phyloP scores from a whole-genome alignment of 2,113 vertebrate genomes.

The Alexandromys fortis region DNA sequence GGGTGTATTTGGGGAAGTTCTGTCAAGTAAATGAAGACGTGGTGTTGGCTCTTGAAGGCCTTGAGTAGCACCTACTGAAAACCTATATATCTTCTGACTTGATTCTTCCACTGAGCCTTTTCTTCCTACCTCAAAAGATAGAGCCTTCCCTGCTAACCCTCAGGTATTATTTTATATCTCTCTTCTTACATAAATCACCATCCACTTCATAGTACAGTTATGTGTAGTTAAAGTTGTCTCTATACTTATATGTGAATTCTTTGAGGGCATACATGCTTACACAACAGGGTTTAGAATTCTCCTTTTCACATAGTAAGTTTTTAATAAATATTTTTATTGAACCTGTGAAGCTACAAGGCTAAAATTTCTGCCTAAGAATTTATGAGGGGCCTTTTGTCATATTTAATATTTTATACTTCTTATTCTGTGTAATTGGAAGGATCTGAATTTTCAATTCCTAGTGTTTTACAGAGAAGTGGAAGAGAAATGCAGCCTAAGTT shows the following conservation, averaged over 20 bases:
- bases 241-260: conserved; percentile 57
- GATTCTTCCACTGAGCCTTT: conserved; percentile 51
- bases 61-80: conserved; percentile 25
- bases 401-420: conserved; percentile 49
- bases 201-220: conserved; percentile 47
- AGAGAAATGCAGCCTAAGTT: conserved; percentile 43
- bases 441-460: conserved; percentile 45
- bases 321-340: conserved; percentile 62
- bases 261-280: conserved; percentile 35
- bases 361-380: conserved; percentile 21
- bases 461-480: not conserved
- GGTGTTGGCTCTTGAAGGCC: conserved; percentile 41
- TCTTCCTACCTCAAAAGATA: conserved; percentile 46
- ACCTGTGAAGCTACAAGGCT: not conserved
- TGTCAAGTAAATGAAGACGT: conserved; percentile 39
- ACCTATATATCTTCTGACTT: conserved; percentile 21
- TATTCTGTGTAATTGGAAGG: not conserved
- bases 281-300: conserved; percentile 29
- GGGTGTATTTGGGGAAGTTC: not conserved
- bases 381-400: not conserved
- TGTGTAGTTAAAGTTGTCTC: conserved; percentile 59
- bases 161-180: conserved; percentile 58
- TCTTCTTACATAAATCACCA: conserved; percentile 53
- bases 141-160: conserved; percentile 32
- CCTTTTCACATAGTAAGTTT: conserved; percentile 58